These are phyloP conservation scores for Zaprionus ghesquierei DNA, from an alignment of 1,140 invertebrate species.

Conservation along the genomic window DNA sequence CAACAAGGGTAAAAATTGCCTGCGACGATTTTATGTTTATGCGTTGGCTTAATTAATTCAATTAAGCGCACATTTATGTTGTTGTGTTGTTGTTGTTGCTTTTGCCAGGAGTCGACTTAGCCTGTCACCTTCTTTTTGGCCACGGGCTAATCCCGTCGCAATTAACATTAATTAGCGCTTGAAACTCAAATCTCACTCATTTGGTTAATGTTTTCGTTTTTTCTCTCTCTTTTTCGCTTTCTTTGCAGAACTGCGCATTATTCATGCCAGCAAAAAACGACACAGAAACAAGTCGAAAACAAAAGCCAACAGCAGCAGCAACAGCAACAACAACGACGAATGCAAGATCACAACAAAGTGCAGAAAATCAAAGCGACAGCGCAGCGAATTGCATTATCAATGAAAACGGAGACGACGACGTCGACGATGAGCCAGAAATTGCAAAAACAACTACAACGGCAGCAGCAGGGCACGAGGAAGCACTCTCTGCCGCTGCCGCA, in stretches of 20 bases:
- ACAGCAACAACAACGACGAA: conserved; percentile 63
- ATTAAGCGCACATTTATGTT: conserved; percentile 75
- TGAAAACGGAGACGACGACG: conserved; percentile 32
- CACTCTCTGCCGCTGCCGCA: conserved; percentile 5
- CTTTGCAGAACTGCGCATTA: conserved; percentile 64
- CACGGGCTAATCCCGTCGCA: conserved; percentile 57
- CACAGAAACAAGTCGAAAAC: conserved; percentile 44
- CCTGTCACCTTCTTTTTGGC: conserved; percentile 57
- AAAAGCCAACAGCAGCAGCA: conserved; percentile 52
- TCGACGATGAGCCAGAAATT: conserved; percentile 55
- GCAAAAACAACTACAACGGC: conserved; percentile 49
- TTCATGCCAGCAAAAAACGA: conserved; percentile 54
- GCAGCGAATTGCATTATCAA: conserved; percentile 47
- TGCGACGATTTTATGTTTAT: conserved; percentile 76
- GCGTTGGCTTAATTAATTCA: conserved; percentile 78
- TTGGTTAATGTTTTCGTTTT: conserved; percentile 27
- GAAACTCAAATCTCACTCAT: conserved; percentile 68
- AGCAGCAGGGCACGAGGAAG: conserved; percentile 45
- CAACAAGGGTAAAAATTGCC: too few relatives aligned
- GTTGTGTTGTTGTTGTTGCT: conserved; percentile 1
- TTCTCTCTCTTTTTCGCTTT: conserved; percentile 8
- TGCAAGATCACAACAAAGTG: conserved; percentile 77
- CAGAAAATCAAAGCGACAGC: conserved; percentile 48
- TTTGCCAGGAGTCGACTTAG: background rate
- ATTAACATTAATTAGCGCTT: conserved; percentile 74